These are phyloP conservation scores for Proales similis DNA, from an alignment of 1,140 invertebrate species.

Conservation along the genomic window DNA sequence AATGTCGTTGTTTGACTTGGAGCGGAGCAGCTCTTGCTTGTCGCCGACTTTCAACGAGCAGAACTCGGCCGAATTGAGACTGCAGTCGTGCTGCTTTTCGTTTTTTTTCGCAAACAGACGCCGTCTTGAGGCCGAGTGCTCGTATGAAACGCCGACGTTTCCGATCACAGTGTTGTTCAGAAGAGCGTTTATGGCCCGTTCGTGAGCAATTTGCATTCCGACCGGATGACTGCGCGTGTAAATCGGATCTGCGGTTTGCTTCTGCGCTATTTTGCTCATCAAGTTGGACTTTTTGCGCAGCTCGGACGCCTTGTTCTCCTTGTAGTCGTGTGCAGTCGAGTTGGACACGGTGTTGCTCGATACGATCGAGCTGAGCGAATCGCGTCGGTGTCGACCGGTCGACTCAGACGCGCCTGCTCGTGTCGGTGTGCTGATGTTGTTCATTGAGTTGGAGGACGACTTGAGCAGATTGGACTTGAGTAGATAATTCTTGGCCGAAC, in stretches of 20 bases:
- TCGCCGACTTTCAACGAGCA: not conserved
- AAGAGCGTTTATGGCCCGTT: not conserved
- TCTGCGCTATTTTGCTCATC: conserved; percentile 13
- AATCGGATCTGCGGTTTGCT: conserved; percentile 33
- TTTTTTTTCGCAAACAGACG: conserved; percentile 32
- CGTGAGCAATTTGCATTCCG: not conserved
- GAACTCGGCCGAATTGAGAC: conserved; percentile 10
- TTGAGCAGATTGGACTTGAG: too few species aligned
- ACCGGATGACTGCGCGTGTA: conserved; percentile 31
- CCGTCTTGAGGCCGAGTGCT: not conserved
- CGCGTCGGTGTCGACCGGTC: too few species aligned
- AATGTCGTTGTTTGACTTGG: conserved; percentile 28
- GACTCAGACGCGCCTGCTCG: too few species aligned
- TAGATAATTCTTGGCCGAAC: too few species aligned
- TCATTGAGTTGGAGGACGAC: too few species aligned
- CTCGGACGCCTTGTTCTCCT: conserved; percentile 35
- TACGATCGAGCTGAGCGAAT: too few species aligned
- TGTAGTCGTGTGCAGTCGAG: conserved; percentile 7
- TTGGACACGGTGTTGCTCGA: not conserved
- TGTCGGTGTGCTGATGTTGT: too few species aligned
- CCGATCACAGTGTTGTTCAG: conserved; percentile 5
- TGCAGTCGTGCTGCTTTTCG: conserved; percentile 25
- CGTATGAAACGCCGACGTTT: not conserved
- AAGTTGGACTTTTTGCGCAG: conserved; percentile 24
- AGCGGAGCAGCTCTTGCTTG: too few species aligned